These are phyloP conservation scores for Tylochromis polylepis DNA, from an alignment of 2,113 vertebrate species.

Conservation along the genomic window DNA sequence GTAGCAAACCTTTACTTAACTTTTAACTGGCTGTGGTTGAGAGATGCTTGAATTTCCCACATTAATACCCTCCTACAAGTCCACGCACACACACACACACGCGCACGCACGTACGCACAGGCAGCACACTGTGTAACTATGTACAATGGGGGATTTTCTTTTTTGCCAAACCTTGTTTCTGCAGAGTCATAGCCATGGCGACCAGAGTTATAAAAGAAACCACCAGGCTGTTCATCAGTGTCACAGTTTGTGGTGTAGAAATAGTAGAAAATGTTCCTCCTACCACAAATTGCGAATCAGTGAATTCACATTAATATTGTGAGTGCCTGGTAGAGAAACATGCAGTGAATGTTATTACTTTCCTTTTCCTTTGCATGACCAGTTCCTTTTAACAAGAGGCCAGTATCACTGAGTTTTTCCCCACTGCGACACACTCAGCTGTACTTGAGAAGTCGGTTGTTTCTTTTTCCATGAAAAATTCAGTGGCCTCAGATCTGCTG, in stretches of 20 bases:
- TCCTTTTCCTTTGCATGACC: background rate
- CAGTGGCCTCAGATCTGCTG: background rate
- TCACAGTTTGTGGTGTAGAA: background rate
- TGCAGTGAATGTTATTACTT: background rate
- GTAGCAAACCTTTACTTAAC: background rate
- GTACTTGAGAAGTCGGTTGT: background rate
- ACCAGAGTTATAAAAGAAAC: background rate
- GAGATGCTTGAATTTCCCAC: background rate
- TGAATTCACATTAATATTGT: background rate
- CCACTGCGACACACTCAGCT: background rate
- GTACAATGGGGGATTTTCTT: background rate
- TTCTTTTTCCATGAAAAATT: background rate
- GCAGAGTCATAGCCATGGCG: slow-evolving; percentile 16
- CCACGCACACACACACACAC: background rate
- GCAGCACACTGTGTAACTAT: background rate
- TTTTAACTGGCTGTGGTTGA: background rate
- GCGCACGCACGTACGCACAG: background rate
- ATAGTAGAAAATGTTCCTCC: background rate
- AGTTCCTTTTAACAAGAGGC: background rate
- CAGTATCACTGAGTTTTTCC: background rate
- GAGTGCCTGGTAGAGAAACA: background rate
- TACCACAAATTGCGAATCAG: background rate
- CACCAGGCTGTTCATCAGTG: background rate
- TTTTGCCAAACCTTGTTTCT: slow-evolving; percentile 1
- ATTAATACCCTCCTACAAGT: background rate